These are phyloP conservation scores for Watsonalla binaria DNA, from an alignment of 2,888 invertebrate genomes.

Conservation along the genomic window DNA sequence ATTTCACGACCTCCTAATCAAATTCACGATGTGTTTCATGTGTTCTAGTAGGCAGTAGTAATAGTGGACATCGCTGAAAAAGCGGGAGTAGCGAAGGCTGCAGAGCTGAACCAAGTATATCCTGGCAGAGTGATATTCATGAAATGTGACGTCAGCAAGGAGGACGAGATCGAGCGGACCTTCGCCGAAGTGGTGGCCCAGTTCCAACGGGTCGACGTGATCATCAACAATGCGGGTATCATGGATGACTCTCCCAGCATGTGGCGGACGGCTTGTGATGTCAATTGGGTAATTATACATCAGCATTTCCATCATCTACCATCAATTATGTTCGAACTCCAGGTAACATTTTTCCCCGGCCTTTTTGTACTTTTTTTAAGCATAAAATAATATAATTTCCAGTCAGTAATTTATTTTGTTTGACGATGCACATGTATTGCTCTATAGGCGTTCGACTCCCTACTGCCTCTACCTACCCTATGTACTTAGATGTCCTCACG, in stretches of 20 bases:
- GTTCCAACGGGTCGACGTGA: slow-evolving; percentile 37
- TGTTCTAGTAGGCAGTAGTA: slow-evolving; percentile 28
- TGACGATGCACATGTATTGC: too few relatives aligned
- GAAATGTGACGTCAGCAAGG: slow-evolving; percentile 44
- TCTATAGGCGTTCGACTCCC: too few relatives aligned
- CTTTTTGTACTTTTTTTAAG: too few relatives aligned
- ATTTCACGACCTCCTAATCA: too few relatives aligned
- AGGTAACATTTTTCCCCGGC: too few relatives aligned
- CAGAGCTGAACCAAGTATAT: slow-evolving; percentile 27
- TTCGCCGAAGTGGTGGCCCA: slow-evolving; percentile 30
- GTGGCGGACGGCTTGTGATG: slow-evolving; percentile 38
- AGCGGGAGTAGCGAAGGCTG: slow-evolving; percentile 26
- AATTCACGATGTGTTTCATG: too few relatives aligned
- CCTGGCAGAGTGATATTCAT: slow-evolving; percentile 31
- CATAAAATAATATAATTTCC: too few relatives aligned
- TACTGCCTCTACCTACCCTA: too few relatives aligned
- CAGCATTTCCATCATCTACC: not conserved
- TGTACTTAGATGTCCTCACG: too few relatives aligned
- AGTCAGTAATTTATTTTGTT: too few relatives aligned
- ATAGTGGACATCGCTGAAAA: slow-evolving; percentile 39
- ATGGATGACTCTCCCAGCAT: slow-evolving; percentile 33
- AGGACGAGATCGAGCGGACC: slow-evolving; percentile 27
- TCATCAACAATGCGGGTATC: slow-evolving; percentile 50
- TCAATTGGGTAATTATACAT: slow-evolving; percentile 37
- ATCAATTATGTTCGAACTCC: too few relatives aligned